Base-by-base conservation (phyloP, 37 sponge, comb jelly and placozoan genomes). In the Theonella swinhoei region DNA sequence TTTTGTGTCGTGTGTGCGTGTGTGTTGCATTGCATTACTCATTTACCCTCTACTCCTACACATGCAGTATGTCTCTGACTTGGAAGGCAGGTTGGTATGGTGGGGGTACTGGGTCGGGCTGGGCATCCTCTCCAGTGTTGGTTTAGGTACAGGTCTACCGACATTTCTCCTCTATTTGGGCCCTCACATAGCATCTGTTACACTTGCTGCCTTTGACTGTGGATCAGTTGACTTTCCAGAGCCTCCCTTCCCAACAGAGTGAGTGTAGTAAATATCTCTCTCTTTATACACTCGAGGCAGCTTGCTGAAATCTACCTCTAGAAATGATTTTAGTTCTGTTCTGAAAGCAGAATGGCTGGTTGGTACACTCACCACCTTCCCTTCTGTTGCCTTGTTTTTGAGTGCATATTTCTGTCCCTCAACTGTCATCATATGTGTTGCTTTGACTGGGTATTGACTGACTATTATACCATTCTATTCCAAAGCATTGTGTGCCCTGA, bases 111-210 rank as follows among this genome's bases (percentile, higher is more conserved):
- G 99, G 99, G 78, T 96, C 19, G 95, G 97, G 17, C 78, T 99
- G 3, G 99, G 99, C 1, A 80, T 99, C 65, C 88, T 99, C 26
- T 99, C 99, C 25, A 93, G 93, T 36, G 83, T 98, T 28, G 98
- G 98, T 8, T 79, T 98, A 61, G 99, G 99, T 23, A 99, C 99
- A 14, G 99, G 99, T 19, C 85, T 99, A 23, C 99, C 96, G 75
- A 99, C 99, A 25, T 99, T 99, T 86, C 74, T 98, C 28, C 90
- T 98, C 64, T 98, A 98, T 71, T 84, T 98, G 83, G 99, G 99
- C n/a, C 99, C 99, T 25, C 93, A 94, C 91, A 99, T 99, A 62
- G 97, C 99, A n/a, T 90, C 94, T 61, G 99, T 99, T 19, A 96
- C 99, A 7, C 87, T 99, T 28, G 97, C 99, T 36, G 99, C 99